Evolutionary conservation across 2,113 vertebrate species (phyloP).

Genomic region (Dipodomys stephensi): DNA sequence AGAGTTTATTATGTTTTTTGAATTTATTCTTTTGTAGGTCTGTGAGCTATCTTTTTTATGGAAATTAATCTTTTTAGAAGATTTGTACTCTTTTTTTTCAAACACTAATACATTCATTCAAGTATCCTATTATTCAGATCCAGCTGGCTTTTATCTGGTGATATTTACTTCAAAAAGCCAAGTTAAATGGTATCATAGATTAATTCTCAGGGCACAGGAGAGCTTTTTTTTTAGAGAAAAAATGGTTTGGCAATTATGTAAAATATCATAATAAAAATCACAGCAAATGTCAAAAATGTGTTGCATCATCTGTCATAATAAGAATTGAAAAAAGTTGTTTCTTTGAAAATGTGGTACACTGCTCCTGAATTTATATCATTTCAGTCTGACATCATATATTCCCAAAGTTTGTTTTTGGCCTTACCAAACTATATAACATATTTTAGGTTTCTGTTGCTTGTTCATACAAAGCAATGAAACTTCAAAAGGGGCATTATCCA

Average conservation of each 20-base stretch:
- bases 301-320: constrained; percentile 87
- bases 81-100: constrained; percentile 95
- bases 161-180: constrained; percentile 96
- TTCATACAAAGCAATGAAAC: constrained; percentile 86
- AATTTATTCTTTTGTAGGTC: constrained; percentile 97
- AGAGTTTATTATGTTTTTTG: constrained; percentile 95
- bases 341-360: constrained; percentile 82
- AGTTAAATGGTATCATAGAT: constrained; percentile 97
- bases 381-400: constrained; percentile 73
- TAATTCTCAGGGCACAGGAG: constrained; percentile 91
- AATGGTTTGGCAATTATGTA: constrained; percentile 91
- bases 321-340: constrained; percentile 85
- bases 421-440: constrained; percentile 85
- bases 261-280: constrained; percentile 91
- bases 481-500: constrained; percentile 90
- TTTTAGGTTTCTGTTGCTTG: constrained; percentile 85
- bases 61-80: constrained; percentile 97
- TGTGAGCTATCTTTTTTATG: constrained; percentile 98
- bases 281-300: constrained; percentile 89
- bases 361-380: constrained; percentile 76
- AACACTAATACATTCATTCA: constrained; percentile 95
- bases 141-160: constrained; percentile 96
- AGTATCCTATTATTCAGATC: constrained; percentile 95
- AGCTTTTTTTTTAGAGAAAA: constrained; percentile 86
- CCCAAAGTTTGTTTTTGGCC: constrained; percentile 82